A percentile compares a stretch with the other conserved stretches of the same genome.
Evolutionary conservation across 2,797 vertebrate species (phyloP).

Genomic region (Sus cebifrons): DNA sequence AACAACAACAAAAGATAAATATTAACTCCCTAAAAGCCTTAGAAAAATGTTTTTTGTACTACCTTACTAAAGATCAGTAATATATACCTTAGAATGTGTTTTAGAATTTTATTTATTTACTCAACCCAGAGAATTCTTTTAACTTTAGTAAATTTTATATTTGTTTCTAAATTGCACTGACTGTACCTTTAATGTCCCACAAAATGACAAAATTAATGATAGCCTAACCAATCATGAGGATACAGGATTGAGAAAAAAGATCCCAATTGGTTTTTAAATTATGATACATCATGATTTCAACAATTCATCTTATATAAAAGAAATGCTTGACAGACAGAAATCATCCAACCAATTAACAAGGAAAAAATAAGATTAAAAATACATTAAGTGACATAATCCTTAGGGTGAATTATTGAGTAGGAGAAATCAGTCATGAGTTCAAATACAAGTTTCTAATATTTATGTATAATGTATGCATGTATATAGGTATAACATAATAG

Average conservation of each 20-base stretch:
- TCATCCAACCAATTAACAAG: slow-evolving; percentile 16
- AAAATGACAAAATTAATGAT: slow-evolving; percentile 66
- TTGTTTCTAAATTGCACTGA: slow-evolving; percentile 20
- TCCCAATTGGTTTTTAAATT: slow-evolving; percentile 32
- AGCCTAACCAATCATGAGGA: slow-evolving; percentile 45
- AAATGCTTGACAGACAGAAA: slow-evolving; percentile 28
- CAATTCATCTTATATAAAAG: slow-evolving; percentile 40
- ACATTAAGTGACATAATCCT: not conserved
- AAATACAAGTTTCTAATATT: slow-evolving; percentile 22
- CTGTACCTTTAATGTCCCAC: not conserved
- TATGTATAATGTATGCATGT: not conserved
- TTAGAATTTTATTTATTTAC: slow-evolving; percentile 53
- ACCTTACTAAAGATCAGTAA: slow-evolving; percentile 31
- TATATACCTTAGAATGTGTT: slow-evolving; percentile 27
- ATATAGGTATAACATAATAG: not conserved
- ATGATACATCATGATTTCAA: not conserved
- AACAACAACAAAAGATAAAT: not conserved
- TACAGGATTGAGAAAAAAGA: slow-evolving; percentile 14
- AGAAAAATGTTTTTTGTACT: slow-evolving; percentile 14
- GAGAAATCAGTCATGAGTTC: not conserved
- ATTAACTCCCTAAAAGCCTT: not conserved
- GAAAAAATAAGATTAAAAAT: slow-evolving; percentile 60
- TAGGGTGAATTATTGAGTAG: slow-evolving; percentile 16
- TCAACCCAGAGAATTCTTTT: not conserved
- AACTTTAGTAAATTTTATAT: slow-evolving; percentile 28